These are phyloP conservation scores for Percina caprodes DNA, from an alignment of 2,113 vertebrate species.

Conservation along the genomic window DNA sequence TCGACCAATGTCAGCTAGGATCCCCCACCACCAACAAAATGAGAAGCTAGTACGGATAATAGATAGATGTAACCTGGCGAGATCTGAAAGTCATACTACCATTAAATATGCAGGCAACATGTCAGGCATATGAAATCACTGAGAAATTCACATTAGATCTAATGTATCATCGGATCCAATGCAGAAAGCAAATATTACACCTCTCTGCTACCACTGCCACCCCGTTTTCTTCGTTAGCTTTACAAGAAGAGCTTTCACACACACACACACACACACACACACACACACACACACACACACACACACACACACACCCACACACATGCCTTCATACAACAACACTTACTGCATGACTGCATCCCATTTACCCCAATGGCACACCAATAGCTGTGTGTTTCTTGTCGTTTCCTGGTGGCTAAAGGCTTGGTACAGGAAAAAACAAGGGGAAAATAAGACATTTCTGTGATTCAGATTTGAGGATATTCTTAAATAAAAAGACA, in stretches of 20 bases:
- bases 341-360: slow-evolving; percentile 10
- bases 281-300: no score
- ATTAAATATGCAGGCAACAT: slow-evolving; percentile 58
- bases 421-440: background rate
- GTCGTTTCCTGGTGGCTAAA: background rate
- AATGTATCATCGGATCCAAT: slow-evolving; percentile 3
- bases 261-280: no score
- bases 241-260: background rate
- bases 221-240: background rate
- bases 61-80: slow-evolving; percentile 49
- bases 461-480: background rate
- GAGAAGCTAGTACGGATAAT: background rate
- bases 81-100: slow-evolving; percentile 43
- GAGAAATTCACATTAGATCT: slow-evolving; percentile 19
- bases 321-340: slow-evolving; percentile 2
- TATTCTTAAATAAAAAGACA: background rate
- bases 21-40: fast-evolving
- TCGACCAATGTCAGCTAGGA: background rate
- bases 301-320: no score
- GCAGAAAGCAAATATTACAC: slow-evolving; percentile 4
- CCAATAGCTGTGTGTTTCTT: background rate
- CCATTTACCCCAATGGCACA: background rate
- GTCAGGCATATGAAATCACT: slow-evolving; percentile 42
- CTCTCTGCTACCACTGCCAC: background rate
- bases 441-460: background rate